A percentile compares a stretch with the other conserved stretches of the same genome.
Evolutionary conservation across 2,113 vertebrate genomes (phyloP).

Genomic region (Pangasianodon gigas): DNA sequence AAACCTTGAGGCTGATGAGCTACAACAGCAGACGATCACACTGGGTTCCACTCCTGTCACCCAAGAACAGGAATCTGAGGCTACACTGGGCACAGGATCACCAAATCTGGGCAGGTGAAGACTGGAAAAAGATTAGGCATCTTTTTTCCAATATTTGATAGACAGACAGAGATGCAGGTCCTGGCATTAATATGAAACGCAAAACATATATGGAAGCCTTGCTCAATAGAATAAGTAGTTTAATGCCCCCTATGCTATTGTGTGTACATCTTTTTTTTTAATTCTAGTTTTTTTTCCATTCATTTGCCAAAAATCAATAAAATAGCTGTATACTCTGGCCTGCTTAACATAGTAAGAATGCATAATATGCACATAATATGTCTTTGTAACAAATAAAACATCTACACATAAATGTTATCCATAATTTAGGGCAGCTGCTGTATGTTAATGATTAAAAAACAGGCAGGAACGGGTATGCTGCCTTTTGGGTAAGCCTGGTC

Average conservation of each 20-base stretch:
- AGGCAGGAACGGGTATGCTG: not conserved
- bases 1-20: not conserved
- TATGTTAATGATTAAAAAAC: not conserved
- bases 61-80: not conserved
- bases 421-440: not conserved
- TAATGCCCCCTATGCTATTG: not conserved
- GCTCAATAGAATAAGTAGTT: not conserved
- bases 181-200: no score
- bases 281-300: not conserved
- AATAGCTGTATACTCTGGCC: not conserved
- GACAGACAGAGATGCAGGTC: no score
- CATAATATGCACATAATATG: not conserved
- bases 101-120: not conserved
- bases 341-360: not conserved
- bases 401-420: not conserved
- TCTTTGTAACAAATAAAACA: not conserved
- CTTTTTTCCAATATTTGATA: no score
- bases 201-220: not conserved
- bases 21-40: not conserved
- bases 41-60: not conserved
- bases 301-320: not conserved
- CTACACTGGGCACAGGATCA: not conserved
- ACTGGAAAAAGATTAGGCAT: no score
- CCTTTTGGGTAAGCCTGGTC: slow-evolving; percentile 14
- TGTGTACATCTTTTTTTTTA: not conserved